These are phyloP conservation scores for Gibbula magus DNA, from an alignment of 2,888 invertebrate species.

Conservation along the genomic window DNA sequence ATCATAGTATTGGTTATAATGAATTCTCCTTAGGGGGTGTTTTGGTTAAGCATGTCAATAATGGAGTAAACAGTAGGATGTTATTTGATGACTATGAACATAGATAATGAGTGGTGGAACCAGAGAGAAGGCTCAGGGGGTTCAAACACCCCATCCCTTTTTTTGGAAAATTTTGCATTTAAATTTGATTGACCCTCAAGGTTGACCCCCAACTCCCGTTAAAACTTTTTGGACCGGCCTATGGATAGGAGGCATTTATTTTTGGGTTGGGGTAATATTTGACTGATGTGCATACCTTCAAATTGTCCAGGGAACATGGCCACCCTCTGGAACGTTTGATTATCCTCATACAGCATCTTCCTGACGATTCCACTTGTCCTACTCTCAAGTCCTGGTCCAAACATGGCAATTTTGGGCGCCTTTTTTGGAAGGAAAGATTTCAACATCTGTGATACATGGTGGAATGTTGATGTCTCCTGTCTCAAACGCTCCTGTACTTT, in stretches of 20 bases:
- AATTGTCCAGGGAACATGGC: conserved; percentile 68
- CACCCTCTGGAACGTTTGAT: conserved; percentile 45
- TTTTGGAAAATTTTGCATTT: no score
- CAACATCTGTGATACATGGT: conserved; percentile 59
- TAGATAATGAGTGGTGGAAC: background rate
- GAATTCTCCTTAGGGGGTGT: background rate
- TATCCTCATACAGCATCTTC: conserved; percentile 57
- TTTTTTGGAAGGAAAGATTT: conserved; percentile 65
- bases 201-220: no score
- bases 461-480: conserved; percentile 55
- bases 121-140: no score
- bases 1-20: background rate
- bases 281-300: conserved; percentile 53
- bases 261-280: background rate
- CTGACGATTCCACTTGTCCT: conserved; percentile 60
- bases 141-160: no score
- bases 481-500: conserved; percentile 44
- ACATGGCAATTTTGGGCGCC: conserved; percentile 65
- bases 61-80: background rate
- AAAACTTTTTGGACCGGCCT: no score
- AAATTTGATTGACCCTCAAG: no score
- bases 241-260: no score
- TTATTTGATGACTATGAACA: no score
- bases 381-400: conserved; percentile 68
- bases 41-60: background rate